Conservation (phyloP, 2,888 invertebrate genomes). For the Germaria angustata region DNA sequence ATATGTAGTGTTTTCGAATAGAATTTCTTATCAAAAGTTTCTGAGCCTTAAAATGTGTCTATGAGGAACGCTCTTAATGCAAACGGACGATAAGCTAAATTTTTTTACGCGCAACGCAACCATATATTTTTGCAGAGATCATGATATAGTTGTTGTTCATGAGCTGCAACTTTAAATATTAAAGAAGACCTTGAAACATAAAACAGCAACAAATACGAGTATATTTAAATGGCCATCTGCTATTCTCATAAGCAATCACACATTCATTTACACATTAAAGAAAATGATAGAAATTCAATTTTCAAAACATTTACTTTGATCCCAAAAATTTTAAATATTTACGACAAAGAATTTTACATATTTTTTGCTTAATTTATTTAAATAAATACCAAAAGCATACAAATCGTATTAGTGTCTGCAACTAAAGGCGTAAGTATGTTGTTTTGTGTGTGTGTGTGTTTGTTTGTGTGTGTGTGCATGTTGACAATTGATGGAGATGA, state of each 20-base stretch:
- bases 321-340: background rate
- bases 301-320: background rate
- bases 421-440: background rate
- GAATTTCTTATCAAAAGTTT: no score
- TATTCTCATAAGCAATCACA: background rate
- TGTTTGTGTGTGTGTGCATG: background rate
- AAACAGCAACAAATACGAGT: background rate
- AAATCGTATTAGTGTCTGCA: background rate
- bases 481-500: background rate
- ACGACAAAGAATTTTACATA: background rate
- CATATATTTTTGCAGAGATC: no score
- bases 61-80: no score
- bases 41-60: no score
- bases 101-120: no score
- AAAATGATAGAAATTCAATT: background rate
- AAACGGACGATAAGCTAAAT: no score
- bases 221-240: background rate
- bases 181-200: background rate
- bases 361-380: conserved; percentile 20
- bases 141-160: no score
- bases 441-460: no score
- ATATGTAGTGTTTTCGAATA: no score
- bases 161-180: background rate
- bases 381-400: background rate
- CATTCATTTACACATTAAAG: background rate